These are phyloP conservation scores for Synergus japonicus DNA, from an alignment of 2,888 invertebrate genomes.

Conservation along the genomic window DNA sequence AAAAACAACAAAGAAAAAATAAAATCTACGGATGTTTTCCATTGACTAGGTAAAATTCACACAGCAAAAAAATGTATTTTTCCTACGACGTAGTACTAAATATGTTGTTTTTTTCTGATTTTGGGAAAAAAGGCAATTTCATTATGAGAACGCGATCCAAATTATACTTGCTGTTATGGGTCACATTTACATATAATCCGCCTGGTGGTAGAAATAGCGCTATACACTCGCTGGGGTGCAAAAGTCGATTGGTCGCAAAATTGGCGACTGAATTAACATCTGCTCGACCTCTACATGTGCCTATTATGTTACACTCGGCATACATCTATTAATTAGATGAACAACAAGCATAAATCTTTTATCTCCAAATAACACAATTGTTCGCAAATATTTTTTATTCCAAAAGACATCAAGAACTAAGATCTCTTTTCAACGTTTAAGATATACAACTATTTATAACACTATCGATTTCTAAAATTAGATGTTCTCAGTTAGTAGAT, in stretches of 20 bases:
- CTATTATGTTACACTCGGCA: background rate
- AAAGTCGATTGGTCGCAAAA: constrained; percentile 28
- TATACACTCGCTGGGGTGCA: background rate
- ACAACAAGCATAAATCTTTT: no score
- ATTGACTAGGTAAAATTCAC: no score
- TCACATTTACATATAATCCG: constrained; percentile 29
- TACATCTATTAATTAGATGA: background rate
- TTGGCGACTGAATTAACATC: constrained; percentile 2
- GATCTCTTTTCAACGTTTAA: no score
- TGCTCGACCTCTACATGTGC: constrained; percentile 10
- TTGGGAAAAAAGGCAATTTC: constrained; percentile 14
- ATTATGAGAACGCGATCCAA: constrained; percentile 11
- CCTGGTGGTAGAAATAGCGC: constrained; percentile 12
- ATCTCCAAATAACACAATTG: no score
- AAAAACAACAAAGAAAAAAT: no score
- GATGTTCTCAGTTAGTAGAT: background rate
- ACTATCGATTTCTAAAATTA: no score
- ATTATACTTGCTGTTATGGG: constrained; percentile 26
- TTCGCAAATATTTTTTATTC: no score
- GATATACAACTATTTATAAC: no score
- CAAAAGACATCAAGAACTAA: no score
- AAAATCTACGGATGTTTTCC: no score
- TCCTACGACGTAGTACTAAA: background rate
- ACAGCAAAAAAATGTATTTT: no score
- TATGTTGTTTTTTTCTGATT: background rate